Evolutionary conservation across 1,140 invertebrate genomes (phyloP), one percentile per base, ranked within the genome.

Genomic region (Zaprionus davidi): DNA sequence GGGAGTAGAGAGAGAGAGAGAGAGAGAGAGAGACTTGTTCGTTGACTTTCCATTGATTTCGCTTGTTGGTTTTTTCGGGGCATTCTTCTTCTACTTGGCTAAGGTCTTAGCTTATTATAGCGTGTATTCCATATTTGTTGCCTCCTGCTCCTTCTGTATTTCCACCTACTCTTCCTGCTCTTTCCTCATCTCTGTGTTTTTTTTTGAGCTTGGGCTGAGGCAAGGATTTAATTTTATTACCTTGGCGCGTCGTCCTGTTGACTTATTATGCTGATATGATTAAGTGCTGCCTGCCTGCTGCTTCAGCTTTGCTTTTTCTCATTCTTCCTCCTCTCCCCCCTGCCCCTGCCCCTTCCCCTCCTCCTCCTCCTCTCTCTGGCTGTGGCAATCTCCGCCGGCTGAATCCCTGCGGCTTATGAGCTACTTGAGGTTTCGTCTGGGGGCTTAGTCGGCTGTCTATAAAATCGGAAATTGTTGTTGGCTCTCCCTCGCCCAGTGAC

Each of bases 211-310:
- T 46, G 41, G n/a, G 66, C 46, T 46, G 46, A 46, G 46, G 65
- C 84, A 90, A 88, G 84, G 84, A 88, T 88, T 88, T 88, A 81
- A 88, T 88, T 88, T 88, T 90, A 88, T 88, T 83, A 83, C 81
- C 84, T 59, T 70, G 56, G 58, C 67, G 38, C 62, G 56, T 68
- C 60, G 20, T 71, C 53, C 51, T 67, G 79, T 74, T 84, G 84
- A 84, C 85, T 88, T 88, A 88, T 90, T 90, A 80, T 90, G 78
- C 77, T 90, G 85, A 88, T 84, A 88, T 88, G 84, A 88, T 88
- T 84, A 88, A 87, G 85, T 88, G 85, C 72, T 70, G 66, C 55
- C 51, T 24, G 34, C 17, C 49, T 20, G 20, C 4, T 41, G 49
- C 22, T 13, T 28, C 24, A 28, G 59, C 38, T 41, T 41, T 6